phyloP scores from a whole-genome alignment of 2,888 invertebrate genomes.

The Hypercompe scribonia region DNA sequence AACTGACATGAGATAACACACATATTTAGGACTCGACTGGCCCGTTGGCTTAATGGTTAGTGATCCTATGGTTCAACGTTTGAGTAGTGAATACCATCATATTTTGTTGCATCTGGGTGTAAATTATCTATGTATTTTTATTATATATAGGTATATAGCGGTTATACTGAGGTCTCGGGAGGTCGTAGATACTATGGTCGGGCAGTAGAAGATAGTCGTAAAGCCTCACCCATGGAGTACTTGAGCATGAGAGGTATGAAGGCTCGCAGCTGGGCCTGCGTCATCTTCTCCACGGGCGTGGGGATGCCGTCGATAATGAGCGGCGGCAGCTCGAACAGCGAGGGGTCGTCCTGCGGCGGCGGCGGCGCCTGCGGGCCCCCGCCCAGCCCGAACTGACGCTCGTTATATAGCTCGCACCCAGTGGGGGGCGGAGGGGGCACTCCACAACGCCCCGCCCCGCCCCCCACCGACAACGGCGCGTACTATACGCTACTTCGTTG shows the following conservation, averaged over 20 bases:
- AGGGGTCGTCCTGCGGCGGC: constrained; percentile 93
- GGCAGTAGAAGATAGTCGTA: not conserved
- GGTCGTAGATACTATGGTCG: too few species aligned
- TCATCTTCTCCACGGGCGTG: constrained; percentile 99
- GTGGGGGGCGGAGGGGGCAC: too few species aligned
- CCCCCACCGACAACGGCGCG: not conserved
- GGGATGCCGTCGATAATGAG: constrained; percentile 99
- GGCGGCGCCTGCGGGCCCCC: constrained; percentile 81
- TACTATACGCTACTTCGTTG: not conserved
- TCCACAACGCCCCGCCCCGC: not conserved
- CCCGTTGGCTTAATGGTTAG: too few species aligned
- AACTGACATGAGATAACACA: too few species aligned
- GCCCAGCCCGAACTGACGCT: constrained; percentile 84
- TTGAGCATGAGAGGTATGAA: constrained; percentile 99
- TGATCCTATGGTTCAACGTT: too few species aligned
- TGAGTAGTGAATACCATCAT: too few species aligned
- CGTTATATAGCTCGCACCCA: constrained; percentile 40
- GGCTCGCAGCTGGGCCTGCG: constrained; percentile 97
- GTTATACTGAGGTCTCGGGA: too few species aligned
- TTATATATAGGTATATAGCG: too few species aligned
- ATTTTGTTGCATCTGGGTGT: too few species aligned
- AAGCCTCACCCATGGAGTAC: constrained; percentile 93
- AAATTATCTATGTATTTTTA: too few species aligned
- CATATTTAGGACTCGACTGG: too few species aligned
- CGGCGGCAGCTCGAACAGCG: constrained; percentile 97